Evolutionary conservation across 2,888 invertebrate species (phyloP).

Genomic region (Phania funesta): DNA sequence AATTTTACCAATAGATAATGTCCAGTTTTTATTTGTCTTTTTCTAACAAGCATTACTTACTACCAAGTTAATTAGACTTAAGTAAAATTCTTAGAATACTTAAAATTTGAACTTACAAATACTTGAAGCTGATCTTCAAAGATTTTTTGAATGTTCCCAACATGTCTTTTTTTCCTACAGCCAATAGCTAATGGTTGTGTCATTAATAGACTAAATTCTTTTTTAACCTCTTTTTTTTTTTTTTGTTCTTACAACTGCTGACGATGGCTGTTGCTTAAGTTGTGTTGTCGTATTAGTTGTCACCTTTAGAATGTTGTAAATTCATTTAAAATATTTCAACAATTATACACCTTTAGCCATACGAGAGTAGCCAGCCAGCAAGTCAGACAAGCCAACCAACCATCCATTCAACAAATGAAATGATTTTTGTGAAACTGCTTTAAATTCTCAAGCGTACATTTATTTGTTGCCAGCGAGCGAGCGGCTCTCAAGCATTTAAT

Average conservation of each 20-base stretch:
- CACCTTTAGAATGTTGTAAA: slow-evolving; percentile 65
- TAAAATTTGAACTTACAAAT: not conserved
- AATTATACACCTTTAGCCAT: slow-evolving; percentile 64
- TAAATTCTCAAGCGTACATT: slow-evolving; percentile 40
- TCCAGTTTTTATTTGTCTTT: too few relatives aligned
- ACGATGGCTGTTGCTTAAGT: not conserved
- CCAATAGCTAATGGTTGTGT: slow-evolving; percentile 9
- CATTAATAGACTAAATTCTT: slow-evolving; percentile 50
- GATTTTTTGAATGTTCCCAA: slow-evolving; percentile 51
- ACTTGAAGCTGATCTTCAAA: slow-evolving; percentile 1
- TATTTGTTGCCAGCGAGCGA: slow-evolving; percentile 11
- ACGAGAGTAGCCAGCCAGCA: not conserved
- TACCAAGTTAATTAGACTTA: too few relatives aligned
- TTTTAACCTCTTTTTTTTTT: slow-evolving; percentile 41
- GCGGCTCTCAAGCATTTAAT: slow-evolving; percentile 58
- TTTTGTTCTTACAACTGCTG: not conserved
- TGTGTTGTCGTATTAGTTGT: slow-evolving; percentile 57
- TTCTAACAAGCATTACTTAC: too few relatives aligned
- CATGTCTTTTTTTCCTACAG: slow-evolving; percentile 12
- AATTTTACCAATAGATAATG: too few relatives aligned
- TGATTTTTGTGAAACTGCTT: slow-evolving; percentile 59
- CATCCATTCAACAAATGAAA: slow-evolving; percentile 7
- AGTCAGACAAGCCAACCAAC: not conserved
- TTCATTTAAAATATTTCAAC: slow-evolving; percentile 62
- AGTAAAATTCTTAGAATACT: not conserved